phyloP scores from a whole-genome alignment of 2,888 invertebrate species.

The Sipunculus nudus region DNA sequence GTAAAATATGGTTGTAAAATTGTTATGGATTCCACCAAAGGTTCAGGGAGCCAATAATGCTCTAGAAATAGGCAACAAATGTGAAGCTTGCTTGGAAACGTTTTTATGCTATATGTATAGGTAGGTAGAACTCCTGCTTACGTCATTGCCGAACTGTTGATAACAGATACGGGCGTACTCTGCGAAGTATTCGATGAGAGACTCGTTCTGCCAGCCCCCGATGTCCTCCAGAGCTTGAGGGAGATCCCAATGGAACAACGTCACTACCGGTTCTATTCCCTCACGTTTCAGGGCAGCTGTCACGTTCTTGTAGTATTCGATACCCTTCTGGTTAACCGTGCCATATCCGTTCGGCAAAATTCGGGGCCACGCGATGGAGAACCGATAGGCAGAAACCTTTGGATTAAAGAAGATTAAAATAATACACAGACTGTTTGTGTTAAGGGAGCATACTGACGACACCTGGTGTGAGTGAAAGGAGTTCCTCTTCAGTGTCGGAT shows the following conservation, averaged over 20 bases:
- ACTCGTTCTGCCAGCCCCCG: constrained; percentile 65
- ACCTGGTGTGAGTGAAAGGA: too few relatives aligned
- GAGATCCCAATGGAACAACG: constrained; percentile 69
- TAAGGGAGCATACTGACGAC: too few relatives aligned
- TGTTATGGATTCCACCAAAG: too few relatives aligned
- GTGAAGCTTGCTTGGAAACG: too few relatives aligned
- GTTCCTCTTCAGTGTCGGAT: too few relatives aligned
- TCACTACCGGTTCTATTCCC: constrained; percentile 72
- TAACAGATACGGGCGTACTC: constrained; percentile 65
- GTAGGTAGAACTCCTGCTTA: too few relatives aligned
- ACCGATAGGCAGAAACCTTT: constrained; percentile 64
- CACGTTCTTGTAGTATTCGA: constrained; percentile 80
- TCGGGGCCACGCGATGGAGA: constrained; percentile 76
- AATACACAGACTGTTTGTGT: too few relatives aligned
- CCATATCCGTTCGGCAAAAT: constrained; percentile 74
- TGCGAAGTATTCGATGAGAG: constrained; percentile 58
- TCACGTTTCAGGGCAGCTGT: constrained; percentile 75
- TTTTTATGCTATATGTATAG: too few relatives aligned
- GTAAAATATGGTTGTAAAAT: too few relatives aligned
- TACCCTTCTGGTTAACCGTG: constrained; percentile 74
- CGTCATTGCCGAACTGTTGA: constrained; percentile 62
- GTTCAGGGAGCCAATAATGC: too few relatives aligned
- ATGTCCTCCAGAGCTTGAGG: constrained; percentile 63
- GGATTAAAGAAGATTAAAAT: too few relatives aligned
- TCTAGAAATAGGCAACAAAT: too few relatives aligned